Base-by-base conservation (phyloP, 2,113 vertebrate genomes). In the Struthio camelus region DNA sequence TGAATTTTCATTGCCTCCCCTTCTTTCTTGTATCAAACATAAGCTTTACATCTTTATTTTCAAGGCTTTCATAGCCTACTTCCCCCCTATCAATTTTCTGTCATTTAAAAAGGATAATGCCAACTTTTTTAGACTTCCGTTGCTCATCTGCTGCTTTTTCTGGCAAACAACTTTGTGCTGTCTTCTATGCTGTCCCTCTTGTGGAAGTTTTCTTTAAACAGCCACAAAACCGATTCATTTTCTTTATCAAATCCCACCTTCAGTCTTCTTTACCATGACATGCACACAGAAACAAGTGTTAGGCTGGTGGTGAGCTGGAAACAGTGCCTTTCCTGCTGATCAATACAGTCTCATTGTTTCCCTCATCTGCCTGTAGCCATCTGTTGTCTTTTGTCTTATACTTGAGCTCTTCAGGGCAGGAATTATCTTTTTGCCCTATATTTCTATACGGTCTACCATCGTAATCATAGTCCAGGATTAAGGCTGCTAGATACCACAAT, bases 301-400 rank as follows among this genome's bases (percentile, higher is more conserved):
- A 36, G 2, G 64, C 51, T 90, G 80, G 58, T 50, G 80, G 25
- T 53, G 80, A 62, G 46, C 20, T 48, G 56, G 78, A 89, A 90
- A 89, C 78, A 62, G 81, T 78, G 73, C 62, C 80, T 93, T 89
- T 62, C 79, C 8, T 0, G 10, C 76, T 81, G 93, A 96, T 96
- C 96, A 80, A 93, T 96, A 91, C 48, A 34, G 79, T 71, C 48
- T 76, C 88, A 93, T 96, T 96, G 93, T 97, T 95, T 92, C 51
- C 65, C 65, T 96, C 92, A 76, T 94, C 94, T 89, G 86, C 42
- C 88, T 56, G 25, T 78, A 89, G 92, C 96, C 96, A 96, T 97
- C 96, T 97, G 96, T 80, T 92, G 51, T 78, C 95, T 92, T 95
- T 97, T 96, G 95, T 97, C 65, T 95, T 71, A 67, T 1, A 93